A percentile compares a stretch with the other conserved stretches of the same genome.
phyloP scores from a whole-genome alignment of 2,797 vertebrate genomes.

The Manis crassicaudata region DNA sequence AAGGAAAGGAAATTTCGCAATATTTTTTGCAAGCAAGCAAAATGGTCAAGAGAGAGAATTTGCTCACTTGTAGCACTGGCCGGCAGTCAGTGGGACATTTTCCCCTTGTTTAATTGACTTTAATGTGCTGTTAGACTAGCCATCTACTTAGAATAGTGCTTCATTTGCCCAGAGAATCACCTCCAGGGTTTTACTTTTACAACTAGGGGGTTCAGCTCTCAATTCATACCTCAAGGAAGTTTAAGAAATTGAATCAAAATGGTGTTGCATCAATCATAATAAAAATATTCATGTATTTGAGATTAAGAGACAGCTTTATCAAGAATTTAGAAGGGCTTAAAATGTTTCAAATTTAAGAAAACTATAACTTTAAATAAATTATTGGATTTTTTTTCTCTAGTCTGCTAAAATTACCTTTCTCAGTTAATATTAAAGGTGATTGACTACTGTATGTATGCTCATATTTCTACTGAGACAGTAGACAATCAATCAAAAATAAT shows the following conservation, averaged over 20 bases:
- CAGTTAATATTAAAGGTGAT: neutral
- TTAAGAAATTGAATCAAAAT: neutral
- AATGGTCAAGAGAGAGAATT: neutral
- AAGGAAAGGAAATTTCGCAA: neutral
- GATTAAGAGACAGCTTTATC: neutral
- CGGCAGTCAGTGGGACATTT: neutral
- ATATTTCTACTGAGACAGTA: neutral
- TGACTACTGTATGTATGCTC: neutral
- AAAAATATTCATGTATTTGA: neutral
- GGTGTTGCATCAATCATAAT: neutral
- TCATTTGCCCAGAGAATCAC: slow-evolving; percentile 3
- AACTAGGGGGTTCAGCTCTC: neutral
- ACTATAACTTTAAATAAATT: neutral
- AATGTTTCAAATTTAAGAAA: neutral
- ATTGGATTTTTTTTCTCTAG: neutral
- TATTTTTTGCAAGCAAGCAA: neutral
- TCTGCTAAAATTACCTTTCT: neutral
- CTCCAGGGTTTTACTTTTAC: neutral
- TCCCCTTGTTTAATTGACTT: neutral
- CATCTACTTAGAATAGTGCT: neutral
- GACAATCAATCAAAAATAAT: neutral
- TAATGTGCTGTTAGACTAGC: neutral
- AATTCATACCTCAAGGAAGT: neutral
- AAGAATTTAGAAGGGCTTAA: neutral
- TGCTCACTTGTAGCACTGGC: neutral